Conservation (phyloP, 2,113 vertebrate species). For the Siphamia tubifer region DNA sequence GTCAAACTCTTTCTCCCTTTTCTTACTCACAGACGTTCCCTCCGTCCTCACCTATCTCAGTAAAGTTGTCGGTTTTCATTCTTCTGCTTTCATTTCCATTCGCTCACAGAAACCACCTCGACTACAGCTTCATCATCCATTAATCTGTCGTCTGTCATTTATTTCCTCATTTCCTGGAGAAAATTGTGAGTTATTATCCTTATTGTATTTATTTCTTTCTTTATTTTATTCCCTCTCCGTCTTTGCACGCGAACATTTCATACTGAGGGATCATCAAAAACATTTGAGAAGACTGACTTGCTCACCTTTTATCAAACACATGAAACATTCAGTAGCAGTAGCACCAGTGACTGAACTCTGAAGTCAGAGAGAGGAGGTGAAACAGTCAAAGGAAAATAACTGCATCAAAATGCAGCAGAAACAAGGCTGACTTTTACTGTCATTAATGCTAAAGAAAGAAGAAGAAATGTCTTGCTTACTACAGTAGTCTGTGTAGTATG, state of each 20-base stretch:
- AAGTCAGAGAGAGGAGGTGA: not conserved
- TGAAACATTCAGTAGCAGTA: not conserved
- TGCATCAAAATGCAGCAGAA: not conserved
- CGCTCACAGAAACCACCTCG: not conserved
- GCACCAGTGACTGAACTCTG: not conserved
- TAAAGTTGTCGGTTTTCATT: not conserved
- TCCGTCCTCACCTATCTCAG: not conserved
- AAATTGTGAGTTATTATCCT: too few relatives aligned
- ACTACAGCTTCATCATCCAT: not conserved
- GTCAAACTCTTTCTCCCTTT: slow-evolving; percentile 1
- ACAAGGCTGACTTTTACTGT: not conserved
- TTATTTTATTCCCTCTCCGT: not conserved
- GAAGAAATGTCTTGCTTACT: not conserved
- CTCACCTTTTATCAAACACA: slow-evolving; percentile 17
- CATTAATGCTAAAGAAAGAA: not conserved
- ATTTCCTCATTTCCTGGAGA: slow-evolving; percentile 6
- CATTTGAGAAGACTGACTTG: slow-evolving; percentile 9
- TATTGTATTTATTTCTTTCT: too few relatives aligned
- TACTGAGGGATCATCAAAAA: slow-evolving; percentile 1
- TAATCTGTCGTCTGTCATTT: not conserved
- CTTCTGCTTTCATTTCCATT: not conserved
- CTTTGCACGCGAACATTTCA: slow-evolving; percentile 57
- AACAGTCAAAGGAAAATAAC: not conserved
- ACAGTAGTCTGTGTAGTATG: too few relatives aligned
- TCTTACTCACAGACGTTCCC: not conserved